Base-by-base conservation (phyloP, 2,113 vertebrate genomes). In the Cavia porcellus region DNA sequence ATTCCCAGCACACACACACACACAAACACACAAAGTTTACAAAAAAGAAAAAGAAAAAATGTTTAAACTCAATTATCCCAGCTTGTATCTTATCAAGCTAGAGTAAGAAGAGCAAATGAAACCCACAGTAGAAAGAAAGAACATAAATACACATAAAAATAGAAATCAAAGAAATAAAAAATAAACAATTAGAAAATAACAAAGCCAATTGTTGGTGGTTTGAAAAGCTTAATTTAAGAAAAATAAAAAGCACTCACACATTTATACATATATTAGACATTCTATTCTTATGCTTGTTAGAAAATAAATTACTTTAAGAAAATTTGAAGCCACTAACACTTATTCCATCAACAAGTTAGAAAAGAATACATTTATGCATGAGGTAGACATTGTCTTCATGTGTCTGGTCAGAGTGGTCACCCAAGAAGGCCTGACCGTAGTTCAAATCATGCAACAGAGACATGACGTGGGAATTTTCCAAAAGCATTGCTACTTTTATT, bases 401-500 rank as follows among this genome's bases (percentile, higher is more conserved):
- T 70, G n/a, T 32, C 75, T 87, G 74, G 17, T 87, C 47, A 94
- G 72, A 25, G 20, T 45, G 30, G 57, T 62, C 64, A 83, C 35
- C 47, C 45, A 61, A 89, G 64, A 94, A 94, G 74, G 68, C 30
- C n/a, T 62, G 32, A 57, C 10, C 45, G 32, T 19, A 74, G 30
- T 74, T 86, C 75, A 92, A 79, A 83, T 11, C 32, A 89, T 25
- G 57, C 38, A 64, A 47, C 50, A 42, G 13, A 86, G 0, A 30
- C 24, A n/a, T 12, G 45, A 45, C 38, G 14, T 68, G 64, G 28
- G 28, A 74, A 93, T 79, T 93, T 87, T 84, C 75, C 45, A 68
- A 92, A 96, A 95, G 81, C 57, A 55, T 57, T 45, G 12, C 52
- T 89, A 35, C 38, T 81, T 86, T 93, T 81, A 30, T 93, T 81